Percentiles rank a stretch among this genome's conserved stretches.
phyloP scores from a whole-genome alignment of 53 echinoderm and acorn worm species.

The Paracentrotus lividus region DNA sequence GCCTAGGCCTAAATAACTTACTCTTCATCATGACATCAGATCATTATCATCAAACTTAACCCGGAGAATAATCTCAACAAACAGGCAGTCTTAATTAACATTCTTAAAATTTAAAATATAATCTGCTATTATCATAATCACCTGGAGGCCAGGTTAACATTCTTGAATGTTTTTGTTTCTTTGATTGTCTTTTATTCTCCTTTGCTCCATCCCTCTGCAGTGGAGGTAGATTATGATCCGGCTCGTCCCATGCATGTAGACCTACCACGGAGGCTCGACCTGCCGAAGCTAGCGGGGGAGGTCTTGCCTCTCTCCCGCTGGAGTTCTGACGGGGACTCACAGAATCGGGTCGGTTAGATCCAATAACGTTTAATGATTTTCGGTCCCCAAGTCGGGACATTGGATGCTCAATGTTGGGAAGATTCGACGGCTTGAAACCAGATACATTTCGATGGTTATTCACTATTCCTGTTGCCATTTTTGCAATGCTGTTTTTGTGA shows the following conservation, averaged over 20 bases:
- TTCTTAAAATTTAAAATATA: no score
- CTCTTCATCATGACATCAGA: no score
- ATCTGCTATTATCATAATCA: constrained; percentile 13
- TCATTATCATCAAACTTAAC: no score
- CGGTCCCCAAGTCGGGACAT: constrained; percentile 85
- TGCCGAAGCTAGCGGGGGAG: constrained; percentile 64
- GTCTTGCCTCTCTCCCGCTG: constrained; percentile 57
- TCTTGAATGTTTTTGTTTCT: constrained; percentile 86
- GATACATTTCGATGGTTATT: constrained; percentile 77
- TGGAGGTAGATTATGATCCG: constrained; percentile 78
- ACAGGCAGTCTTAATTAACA: no score
- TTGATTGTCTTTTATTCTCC: constrained; percentile 56
- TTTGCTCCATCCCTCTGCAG: constrained; percentile 67
- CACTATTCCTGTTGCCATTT: constrained; percentile 82
- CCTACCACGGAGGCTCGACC: constrained; percentile 44
- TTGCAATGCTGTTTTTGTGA: background rate
- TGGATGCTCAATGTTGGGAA: constrained; percentile 93
- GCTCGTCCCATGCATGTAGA: constrained; percentile 62
- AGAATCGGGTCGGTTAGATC: constrained; percentile 76
- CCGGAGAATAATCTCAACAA: no score
- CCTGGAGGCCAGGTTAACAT: constrained; percentile 97
- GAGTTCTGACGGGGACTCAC: constrained; percentile 51
- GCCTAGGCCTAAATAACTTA: no score
- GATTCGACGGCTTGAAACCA: constrained; percentile 77
- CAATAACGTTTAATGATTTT: constrained; percentile 83